These are phyloP conservation scores for Lepisosteus osseus DNA, from an alignment of 2,113 vertebrate species.

Conservation along the genomic window DNA sequence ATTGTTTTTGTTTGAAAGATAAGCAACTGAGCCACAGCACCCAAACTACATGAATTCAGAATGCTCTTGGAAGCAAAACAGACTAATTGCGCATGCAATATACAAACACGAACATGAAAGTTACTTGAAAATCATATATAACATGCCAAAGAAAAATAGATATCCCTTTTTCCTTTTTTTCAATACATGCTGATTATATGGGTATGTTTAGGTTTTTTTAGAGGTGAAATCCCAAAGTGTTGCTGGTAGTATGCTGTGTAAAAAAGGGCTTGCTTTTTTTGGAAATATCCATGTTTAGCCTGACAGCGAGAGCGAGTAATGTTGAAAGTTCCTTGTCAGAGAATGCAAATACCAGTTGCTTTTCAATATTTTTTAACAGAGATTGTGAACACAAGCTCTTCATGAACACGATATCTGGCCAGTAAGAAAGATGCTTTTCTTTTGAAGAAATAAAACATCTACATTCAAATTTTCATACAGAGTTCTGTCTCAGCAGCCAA, in stretches of 20 bases:
- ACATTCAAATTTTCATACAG: neutral
- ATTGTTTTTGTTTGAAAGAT: slow-evolving; percentile 43
- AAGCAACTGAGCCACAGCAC: slow-evolving; percentile 23
- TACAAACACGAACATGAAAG: slow-evolving; percentile 16
- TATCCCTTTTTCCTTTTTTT: slow-evolving; percentile 18
- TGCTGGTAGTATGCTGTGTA: slow-evolving; percentile 19
- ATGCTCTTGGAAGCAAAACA: neutral
- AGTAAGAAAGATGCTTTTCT: neutral
- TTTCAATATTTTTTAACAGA: slow-evolving; percentile 9
- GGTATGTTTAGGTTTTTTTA: slow-evolving; percentile 11
- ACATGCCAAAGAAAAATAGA: neutral
- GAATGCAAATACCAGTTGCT: slow-evolving; percentile 7
- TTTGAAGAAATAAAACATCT: neutral
- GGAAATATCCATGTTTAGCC: slow-evolving; percentile 38
- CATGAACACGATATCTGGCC: neutral
- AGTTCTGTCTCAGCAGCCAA: neutral
- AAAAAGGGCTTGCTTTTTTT: slow-evolving; percentile 45
- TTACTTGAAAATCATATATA: neutral
- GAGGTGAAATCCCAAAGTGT: slow-evolving; percentile 24
- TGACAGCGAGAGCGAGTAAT: slow-evolving; percentile 8
- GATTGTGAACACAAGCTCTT: neutral
- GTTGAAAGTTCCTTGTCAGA: slow-evolving; percentile 3
- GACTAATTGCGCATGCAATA: slow-evolving; percentile 11
- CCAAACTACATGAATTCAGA: slow-evolving; percentile 29
- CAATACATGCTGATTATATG: slow-evolving; percentile 40